Conservation (phyloP, 2,797 vertebrate genomes). For the Natrix natrix region DNA sequence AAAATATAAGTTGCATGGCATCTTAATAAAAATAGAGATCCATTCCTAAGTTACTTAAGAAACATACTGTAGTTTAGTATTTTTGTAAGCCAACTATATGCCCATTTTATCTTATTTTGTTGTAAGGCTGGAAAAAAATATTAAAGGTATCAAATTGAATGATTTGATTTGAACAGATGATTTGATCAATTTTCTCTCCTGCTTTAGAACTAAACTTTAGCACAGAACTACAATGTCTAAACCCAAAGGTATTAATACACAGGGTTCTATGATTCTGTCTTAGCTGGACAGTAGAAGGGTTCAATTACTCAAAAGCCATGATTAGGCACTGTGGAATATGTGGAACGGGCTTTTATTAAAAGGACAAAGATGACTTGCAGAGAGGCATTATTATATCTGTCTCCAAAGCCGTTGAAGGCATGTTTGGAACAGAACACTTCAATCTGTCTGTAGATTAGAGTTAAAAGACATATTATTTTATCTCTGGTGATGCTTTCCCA, state of each 20-base stretch:
- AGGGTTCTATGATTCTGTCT: background rate
- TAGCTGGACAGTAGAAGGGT: background rate
- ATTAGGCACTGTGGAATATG: background rate
- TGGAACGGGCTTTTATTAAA: background rate
- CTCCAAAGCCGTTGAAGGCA: background rate
- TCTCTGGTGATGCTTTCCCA: background rate
- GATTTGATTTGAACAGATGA: background rate
- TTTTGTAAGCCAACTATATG: background rate
- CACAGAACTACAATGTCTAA: background rate
- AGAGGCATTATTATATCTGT: background rate
- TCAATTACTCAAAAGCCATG: background rate
- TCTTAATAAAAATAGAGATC: background rate
- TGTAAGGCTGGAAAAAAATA: background rate
- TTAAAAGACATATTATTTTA: background rate
- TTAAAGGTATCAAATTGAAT: background rate
- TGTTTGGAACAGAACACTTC: background rate
- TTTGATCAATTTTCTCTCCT: background rate
- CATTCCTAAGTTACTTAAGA: background rate
- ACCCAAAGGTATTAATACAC: background rate
- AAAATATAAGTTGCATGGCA: background rate
- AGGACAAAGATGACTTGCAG: background rate
- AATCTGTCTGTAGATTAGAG: background rate
- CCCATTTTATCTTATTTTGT: background rate
- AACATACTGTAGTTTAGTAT: background rate
- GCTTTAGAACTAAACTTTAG: background rate